Evolutionary conservation across 2,113 vertebrate species (phyloP).

Genomic region (Muscicapa adusta): DNA sequence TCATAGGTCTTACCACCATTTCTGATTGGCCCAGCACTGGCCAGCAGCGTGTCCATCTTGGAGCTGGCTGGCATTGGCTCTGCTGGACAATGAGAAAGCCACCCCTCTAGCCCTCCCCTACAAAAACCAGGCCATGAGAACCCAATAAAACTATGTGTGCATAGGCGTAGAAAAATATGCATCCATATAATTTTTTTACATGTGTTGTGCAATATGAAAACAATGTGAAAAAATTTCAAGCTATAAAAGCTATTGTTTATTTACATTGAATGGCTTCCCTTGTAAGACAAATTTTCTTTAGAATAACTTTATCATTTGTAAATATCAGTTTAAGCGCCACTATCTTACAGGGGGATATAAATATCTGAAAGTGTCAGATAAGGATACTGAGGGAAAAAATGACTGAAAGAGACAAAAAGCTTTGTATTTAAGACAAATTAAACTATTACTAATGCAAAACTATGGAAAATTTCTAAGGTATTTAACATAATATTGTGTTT

Average conservation of each 20-base stretch:
- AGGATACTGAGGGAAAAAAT: not conserved
- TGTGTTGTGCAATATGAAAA: not conserved
- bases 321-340: not conserved
- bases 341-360: not conserved
- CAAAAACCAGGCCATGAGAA: not conserved
- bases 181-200: not conserved
- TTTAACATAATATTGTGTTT: not conserved
- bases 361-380: not conserved
- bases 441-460: not conserved
- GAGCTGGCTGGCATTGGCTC: not conserved
- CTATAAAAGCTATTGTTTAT: not conserved
- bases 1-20: not conserved
- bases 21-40: not conserved
- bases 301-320: not conserved
- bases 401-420: not conserved
- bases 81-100: not conserved
- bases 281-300: not conserved
- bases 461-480: not conserved
- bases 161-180: not conserved
- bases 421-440: not conserved
- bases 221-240: not conserved
- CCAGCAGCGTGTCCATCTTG: fast-evolving
- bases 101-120: not conserved
- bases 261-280: not conserved
- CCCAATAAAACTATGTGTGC: not conserved